Conservation (phyloP, 1,140 invertebrate species). For the Bombus huntii region DNA sequence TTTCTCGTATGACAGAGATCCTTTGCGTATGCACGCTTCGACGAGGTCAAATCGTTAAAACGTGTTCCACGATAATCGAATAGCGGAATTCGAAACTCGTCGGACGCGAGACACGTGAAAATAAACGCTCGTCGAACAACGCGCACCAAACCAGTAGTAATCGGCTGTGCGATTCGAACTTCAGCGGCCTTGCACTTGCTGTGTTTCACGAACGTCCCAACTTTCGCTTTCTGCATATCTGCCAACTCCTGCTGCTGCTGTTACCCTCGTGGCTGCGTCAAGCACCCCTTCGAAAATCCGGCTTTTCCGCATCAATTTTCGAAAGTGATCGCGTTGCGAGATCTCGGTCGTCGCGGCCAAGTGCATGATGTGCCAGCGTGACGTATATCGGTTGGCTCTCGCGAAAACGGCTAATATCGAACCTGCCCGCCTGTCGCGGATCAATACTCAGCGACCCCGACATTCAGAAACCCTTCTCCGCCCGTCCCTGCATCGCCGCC, state of each 20-base stretch:
- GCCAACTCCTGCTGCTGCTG: slow-evolving; percentile 57
- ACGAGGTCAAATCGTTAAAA: neutral
- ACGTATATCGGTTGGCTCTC: slow-evolving; percentile 66
- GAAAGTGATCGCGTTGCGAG: neutral
- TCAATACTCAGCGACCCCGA: slow-evolving; percentile 83
- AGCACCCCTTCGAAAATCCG: slow-evolving; percentile 45
- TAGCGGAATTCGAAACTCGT: neutral
- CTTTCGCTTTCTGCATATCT: slow-evolving; percentile 66
- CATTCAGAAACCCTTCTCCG: slow-evolving; percentile 79
- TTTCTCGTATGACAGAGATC: neutral
- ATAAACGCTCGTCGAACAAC: neutral
- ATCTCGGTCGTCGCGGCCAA: neutral
- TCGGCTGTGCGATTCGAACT: neutral
- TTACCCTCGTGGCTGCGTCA: slow-evolving; percentile 48
- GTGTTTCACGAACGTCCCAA: slow-evolving; percentile 39
- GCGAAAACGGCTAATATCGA: slow-evolving; percentile 79
- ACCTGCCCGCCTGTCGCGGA: slow-evolving; percentile 74
- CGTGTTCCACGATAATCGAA: neutral
- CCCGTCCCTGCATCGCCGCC: slow-evolving; percentile 51
- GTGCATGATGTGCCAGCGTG: slow-evolving; percentile 62
- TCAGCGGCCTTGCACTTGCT: slow-evolving; percentile 42
- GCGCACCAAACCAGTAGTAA: neutral
- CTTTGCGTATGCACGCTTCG: neutral
- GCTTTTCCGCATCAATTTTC: neutral
- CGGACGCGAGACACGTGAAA: neutral